Evolutionary conservation across 2,888 invertebrate species (phyloP), one percentile per base, ranked within the genome.

Genomic region (Brachypalpus laphriformis): DNA sequence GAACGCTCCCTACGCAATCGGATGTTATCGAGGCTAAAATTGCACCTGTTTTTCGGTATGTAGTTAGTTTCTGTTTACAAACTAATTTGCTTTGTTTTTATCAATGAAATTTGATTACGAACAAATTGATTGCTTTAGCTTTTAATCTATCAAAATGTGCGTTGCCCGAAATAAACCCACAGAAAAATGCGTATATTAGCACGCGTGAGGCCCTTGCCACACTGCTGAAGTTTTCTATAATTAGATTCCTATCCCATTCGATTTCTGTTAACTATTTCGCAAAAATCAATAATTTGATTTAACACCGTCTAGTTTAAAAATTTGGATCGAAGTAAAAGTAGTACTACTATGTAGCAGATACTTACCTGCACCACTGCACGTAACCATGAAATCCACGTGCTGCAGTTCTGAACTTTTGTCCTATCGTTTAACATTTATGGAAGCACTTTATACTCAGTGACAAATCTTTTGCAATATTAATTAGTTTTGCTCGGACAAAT

Each of bases 321-420:
- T n/a, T n/a, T n/a, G n/a, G n/a, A n/a, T n/a, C n/a, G n/a, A n/a
- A n/a, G n/a, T n/a, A n/a, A n/a, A n/a, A n/a, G n/a, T n/a, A n/a
- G n/a, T n/a, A n/a, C n/a, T n/a, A n/a, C n/a, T n/a, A n/a, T n/a
- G n/a, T n/a, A n/a, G n/a, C n/a, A n/a, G n/a, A n/a, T n/a, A n/a
- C n/a, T n/a, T 9, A 9, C 66, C 28, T 74, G 54, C 25, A 56
- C 7, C 7, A 1, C 16, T 65, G 74, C 63, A 74, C 74, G 74
- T 74, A 74, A 18, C 6, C 61, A 5, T 18, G 1, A 3, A 16
- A 16, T 11, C 18, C 51, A 74, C 42, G 42, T 3, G 51, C 42
- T 74, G 74, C 74, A 74, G 54, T 63, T 45, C 45, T 49, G n/a
- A 14, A 8, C 20, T 56, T 25, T 34, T 7, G n/a, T 14, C 9